These are phyloP conservation scores for Elgaria multicarinata DNA, from an alignment of 2,113 vertebrate genomes.

Conservation along the genomic window DNA sequence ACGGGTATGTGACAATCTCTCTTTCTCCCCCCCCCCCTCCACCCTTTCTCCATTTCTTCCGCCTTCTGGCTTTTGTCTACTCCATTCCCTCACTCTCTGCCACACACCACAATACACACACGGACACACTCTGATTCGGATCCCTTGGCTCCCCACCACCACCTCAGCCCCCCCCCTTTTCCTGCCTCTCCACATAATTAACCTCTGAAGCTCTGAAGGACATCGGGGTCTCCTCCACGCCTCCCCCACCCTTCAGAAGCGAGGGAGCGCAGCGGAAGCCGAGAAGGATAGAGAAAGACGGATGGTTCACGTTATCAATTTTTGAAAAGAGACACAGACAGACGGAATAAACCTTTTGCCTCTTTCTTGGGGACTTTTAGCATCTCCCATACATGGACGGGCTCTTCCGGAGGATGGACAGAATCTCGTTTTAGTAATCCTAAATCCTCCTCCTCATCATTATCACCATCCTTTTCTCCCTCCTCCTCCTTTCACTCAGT, in stretches of 20 bases:
- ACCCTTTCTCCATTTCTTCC: not conserved
- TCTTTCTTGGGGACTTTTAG: too few species aligned
- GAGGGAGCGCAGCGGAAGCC: not conserved
- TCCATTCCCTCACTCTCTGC: not conserved
- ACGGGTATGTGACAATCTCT: not conserved
- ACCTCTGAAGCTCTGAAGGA: constrained; percentile 1
- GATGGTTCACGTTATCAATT: not conserved
- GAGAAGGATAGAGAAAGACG: not conserved
- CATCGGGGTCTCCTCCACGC: not conserved
- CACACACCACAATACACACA: constrained; percentile 54
- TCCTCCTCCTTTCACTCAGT: not conserved
- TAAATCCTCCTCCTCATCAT: too few species aligned
- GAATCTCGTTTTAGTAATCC: too few species aligned
- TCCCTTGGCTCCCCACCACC: constrained; percentile 19
- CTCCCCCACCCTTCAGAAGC: not conserved
- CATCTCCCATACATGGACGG: too few species aligned
- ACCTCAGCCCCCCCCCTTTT: constrained; percentile 57
- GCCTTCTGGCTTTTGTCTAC: not conserved
- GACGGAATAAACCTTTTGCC: too few species aligned
- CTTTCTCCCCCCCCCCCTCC: not conserved
- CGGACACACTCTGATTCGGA: constrained; percentile 61
- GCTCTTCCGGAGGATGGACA: too few species aligned
- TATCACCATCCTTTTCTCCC: too few species aligned
- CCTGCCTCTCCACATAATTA: not conserved
- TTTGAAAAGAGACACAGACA: too few species aligned